These are phyloP conservation scores for Chymomyza caudatula DNA, from an alignment of 2,888 invertebrate species.

Conservation along the genomic window DNA sequence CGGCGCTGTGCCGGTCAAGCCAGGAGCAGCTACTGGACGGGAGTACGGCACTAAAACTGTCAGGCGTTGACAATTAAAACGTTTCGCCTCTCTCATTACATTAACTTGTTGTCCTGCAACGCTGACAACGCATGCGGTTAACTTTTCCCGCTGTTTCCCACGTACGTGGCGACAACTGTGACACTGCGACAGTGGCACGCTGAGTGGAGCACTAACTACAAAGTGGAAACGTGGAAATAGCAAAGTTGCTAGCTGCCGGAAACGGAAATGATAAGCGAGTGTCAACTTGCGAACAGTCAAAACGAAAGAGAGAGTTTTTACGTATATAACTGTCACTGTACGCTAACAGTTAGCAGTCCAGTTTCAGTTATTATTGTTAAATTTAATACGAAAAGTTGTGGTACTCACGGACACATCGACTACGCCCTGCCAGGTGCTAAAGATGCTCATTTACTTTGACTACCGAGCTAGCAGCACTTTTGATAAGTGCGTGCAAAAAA, in stretches of 20 bases:
- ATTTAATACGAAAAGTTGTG: conserved; percentile 58
- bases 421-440: conserved; percentile 21
- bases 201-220: not conserved
- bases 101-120: conserved; percentile 11
- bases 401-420: not conserved
- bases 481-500: conserved; percentile 62
- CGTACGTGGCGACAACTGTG: not conserved
- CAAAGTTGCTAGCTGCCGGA: conserved; percentile 38
- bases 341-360: conserved; percentile 13
- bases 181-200: not conserved
- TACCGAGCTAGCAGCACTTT: conserved; percentile 41
- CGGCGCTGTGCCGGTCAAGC: conserved; percentile 42
- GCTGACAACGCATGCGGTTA: conserved; percentile 42
- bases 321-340: conserved; percentile 17
- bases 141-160: not conserved
- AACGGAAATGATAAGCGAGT: conserved; percentile 63
- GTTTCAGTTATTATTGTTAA: conserved; percentile 27
- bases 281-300: conserved; percentile 50
- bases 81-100: conserved; percentile 22
- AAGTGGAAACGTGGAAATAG: conserved; percentile 1
- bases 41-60: conserved; percentile 37
- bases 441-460: conserved; percentile 55
- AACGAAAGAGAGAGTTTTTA: conserved; percentile 23
- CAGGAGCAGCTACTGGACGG: not conserved
- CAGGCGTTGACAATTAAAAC: conserved; percentile 55